Evolutionary conservation across 2,113 vertebrate species (phyloP).

Genomic region (Aix galericulata): DNA sequence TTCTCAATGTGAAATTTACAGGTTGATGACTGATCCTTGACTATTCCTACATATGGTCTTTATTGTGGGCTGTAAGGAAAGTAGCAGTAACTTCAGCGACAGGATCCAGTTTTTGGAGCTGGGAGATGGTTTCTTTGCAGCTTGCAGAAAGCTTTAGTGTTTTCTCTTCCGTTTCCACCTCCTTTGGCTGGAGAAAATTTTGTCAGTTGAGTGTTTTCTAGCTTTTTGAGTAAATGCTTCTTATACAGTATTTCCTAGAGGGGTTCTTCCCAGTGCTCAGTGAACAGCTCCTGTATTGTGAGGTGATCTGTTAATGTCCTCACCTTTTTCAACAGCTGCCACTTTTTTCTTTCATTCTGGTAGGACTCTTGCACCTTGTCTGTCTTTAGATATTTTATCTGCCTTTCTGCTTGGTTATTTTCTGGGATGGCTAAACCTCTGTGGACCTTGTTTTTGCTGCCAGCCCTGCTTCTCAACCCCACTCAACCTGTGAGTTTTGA

Average conservation of each 20-base stretch:
- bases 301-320: background rate
- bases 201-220: background rate
- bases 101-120: background rate
- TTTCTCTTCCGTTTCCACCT: background rate
- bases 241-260: background rate
- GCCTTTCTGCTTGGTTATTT: background rate
- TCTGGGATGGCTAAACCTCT: background rate
- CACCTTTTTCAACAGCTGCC: background rate
- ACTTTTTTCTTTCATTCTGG: background rate
- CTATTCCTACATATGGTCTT: rapidly evolving
- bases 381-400: background rate
- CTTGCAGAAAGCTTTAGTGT: background rate
- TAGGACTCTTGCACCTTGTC: background rate
- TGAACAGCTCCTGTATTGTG: background rate
- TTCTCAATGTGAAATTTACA: background rate
- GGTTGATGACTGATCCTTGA: background rate
- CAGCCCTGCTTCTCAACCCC: background rate
- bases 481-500: background rate
- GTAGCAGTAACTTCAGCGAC: background rate
- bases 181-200: background rate
- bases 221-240: background rate
- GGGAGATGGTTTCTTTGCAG: rapidly evolving
- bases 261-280: background rate
- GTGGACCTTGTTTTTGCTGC: background rate
- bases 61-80: background rate